Evolutionary conservation across 1,140 invertebrate species (phyloP), one percentile per base, ranked within the genome.

Genomic region (Apocrypta bakeri): DNA sequence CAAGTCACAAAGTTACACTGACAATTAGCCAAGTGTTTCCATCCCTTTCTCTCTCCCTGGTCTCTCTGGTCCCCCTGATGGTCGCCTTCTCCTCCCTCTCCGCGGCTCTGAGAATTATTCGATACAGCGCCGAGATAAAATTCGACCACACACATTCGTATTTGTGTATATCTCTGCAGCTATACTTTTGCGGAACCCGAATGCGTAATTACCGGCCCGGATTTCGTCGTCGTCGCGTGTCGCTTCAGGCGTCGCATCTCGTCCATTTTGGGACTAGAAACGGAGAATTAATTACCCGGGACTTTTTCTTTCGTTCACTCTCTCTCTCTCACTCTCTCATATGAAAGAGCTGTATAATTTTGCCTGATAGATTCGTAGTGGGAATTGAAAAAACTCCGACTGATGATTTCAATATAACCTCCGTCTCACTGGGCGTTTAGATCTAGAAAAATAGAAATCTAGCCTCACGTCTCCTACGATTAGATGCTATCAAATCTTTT

Each of bases 111-210:
- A 66, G 66, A 66, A 71, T 79, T 48, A 72, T 72, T 72, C 68
- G 78, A 79, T 79, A 79, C 66, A 72, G 29, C 78, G 25, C 29
- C 1, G 11, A 81, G 79, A 81, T 81, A 81, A 81, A 81, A 11
- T 63, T 56, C 24, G 79, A 68, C 79, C 79, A 81, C 79, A 81
- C 79, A 75, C 79, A 64, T 7, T 25, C 64, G 6, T 4, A 21
- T 29, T 68, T 29, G 25, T 68, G 25, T 27, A 17, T 56, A 56
- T 56, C 17, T 56, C 48, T 56, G 48, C 48, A 17, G 48, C 14
- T 17, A 56, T 56, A 40, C 69, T 63, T 73, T 64, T 73, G 24
- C 29, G 79, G 79, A 73, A 63, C 42, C 31, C 71, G 79, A 69
- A 56, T 74, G 33, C 31, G 69, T 74, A 74, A 81, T 81, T 81